Evolutionary conservation across 2,888 invertebrate species (phyloP).

Genomic region (Bombylius discolor): DNA sequence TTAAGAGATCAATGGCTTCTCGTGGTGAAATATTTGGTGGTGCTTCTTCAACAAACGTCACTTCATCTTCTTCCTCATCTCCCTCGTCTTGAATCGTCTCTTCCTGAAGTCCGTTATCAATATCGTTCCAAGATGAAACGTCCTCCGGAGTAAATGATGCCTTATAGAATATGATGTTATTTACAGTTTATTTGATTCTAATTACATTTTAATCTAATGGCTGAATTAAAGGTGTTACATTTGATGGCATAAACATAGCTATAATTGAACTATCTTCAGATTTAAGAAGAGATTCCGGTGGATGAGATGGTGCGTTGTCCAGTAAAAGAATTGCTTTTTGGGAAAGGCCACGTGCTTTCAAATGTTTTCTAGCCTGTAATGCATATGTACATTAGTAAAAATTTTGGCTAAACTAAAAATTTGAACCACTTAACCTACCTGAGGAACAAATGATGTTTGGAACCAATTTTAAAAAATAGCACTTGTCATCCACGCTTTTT

Average conservation of each 20-base stretch:
- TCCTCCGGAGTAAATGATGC: too few relatives aligned
- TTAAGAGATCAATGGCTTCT: not conserved
- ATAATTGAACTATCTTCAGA: conserved; percentile 4
- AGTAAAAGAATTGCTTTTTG: conserved; percentile 12
- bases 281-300: not conserved
- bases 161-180: too few relatives aligned
- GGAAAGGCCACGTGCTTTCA: conserved; percentile 9
- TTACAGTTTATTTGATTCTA: not conserved
- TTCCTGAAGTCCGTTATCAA: too few relatives aligned
- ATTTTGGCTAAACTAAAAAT: too few relatives aligned
- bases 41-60: not conserved
- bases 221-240: conserved; percentile 12
- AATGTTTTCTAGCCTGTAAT: conserved; percentile 1
- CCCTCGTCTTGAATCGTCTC: too few relatives aligned
- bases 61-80: not conserved
- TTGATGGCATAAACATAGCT: conserved; percentile 12
- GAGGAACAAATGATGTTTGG: conserved; percentile 11
- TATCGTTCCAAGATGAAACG: too few relatives aligned
- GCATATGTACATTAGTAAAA: not conserved
- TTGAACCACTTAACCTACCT: conserved; percentile 1
- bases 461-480: conserved; percentile 15
- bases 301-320: conserved; percentile 9
- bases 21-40: not conserved
- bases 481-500: conserved; percentile 13
- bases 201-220: conserved; percentile 13